Evolutionary conservation across 2,888 invertebrate species (phyloP).

Genomic region (Drosophila pegasa): DNA sequence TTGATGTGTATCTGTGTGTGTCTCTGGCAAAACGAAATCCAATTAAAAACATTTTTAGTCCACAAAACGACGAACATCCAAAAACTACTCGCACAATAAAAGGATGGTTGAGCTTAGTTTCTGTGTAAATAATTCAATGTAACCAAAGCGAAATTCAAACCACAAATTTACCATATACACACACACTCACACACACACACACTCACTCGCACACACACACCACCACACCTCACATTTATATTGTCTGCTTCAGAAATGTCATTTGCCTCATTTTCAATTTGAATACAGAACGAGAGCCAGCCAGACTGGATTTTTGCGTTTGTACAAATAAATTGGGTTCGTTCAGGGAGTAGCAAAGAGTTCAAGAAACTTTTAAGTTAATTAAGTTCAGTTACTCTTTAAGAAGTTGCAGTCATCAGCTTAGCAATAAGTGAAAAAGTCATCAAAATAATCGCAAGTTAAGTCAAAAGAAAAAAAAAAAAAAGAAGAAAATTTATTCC

Average conservation of each 20-base stretch:
- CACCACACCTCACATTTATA: background rate
- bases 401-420: background rate
- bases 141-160: conserved; percentile 49
- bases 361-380: background rate
- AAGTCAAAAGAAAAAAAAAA: background rate
- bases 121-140: conserved; percentile 69
- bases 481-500: too few relatives aligned
- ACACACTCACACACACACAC: conserved; percentile 1
- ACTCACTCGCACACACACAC: background rate
- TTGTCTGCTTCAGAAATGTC: conserved; percentile 16
- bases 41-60: conserved; percentile 64
- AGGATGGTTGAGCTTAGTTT: conserved; percentile 53
- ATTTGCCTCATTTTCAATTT: conserved; percentile 38
- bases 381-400: conserved; percentile 8
- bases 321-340: conserved; percentile 30
- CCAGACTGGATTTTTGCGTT: conserved; percentile 9
- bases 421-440: background rate
- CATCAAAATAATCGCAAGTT: background rate
- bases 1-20: conserved; percentile 5
- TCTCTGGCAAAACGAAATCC: conserved; percentile 46
- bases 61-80: conserved; percentile 36
- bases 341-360: background rate
- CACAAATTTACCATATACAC: conserved; percentile 16
- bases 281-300: background rate
- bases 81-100: conserved; percentile 30